Evolutionary conservation across 2,113 vertebrate genomes (phyloP), one percentile per base, ranked within the genome.

Genomic region (Stegostoma tigrinum): DNA sequence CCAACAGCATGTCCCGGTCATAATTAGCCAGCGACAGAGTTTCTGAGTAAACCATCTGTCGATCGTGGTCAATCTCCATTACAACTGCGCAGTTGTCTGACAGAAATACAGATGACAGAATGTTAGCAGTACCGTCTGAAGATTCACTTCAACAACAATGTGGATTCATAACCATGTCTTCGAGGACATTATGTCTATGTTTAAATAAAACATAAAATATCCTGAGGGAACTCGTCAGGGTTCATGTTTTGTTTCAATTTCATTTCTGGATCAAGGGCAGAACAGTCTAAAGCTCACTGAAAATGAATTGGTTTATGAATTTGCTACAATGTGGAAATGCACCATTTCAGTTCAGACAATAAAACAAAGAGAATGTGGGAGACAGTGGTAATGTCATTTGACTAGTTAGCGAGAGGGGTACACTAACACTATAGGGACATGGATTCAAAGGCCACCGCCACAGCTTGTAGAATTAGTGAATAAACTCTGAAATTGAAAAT

Each of bases 61-160:
- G 98, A 98, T 99, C 99, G 0, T 99, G 99, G 97, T 99, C 99
- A 0, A 99, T 99, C 97, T 99, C 99, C 98, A 99, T 99, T 97
- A 99, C 99, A 97, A 99, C 98, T 0, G 99, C 99, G 0, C 98
- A 99, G 93, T 98, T 98, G 95, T 99, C 99, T 99, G 97, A 68
- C 61, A 64, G 95, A 95, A 83, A 64, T 52, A 94, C n/a, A 34
- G 72, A 95, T 45, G 0, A 70, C 45, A 68, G n/a, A 90, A 61
- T 52, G 5, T 90, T 52, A 34, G 21, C 19, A 21, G 15, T 19
- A 34, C 34, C 55, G 19, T 64, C 61, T 66, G 7, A 61, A 61
- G 55, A 61, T 61, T 61, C 55, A 61, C 8, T 61, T 61, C 55
- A 61, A 61, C 7, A 12, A 61, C 55, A 61, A 61, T 61, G 55